Conservation (phyloP, 92 coral and sea anemone genomes). For the Muricea muricata region DNA sequence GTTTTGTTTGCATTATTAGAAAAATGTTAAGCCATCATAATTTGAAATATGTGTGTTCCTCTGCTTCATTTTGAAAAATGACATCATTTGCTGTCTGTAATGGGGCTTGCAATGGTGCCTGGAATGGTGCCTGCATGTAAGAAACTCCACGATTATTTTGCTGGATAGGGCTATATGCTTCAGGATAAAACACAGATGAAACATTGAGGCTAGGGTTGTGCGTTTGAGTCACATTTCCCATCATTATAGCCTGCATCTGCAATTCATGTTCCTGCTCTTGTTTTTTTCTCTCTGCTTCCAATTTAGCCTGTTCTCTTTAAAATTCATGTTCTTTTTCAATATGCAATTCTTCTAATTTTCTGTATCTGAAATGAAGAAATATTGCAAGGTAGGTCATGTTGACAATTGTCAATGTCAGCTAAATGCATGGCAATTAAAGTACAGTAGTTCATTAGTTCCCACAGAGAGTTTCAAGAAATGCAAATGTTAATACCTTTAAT, state of each 20-base stretch:
- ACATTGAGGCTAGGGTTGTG: slow-evolving; percentile 4
- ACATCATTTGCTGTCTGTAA: neutral
- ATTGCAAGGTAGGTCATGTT: neutral
- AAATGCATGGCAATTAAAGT: neutral
- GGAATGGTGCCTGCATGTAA: neutral
- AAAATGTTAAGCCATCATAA: slow-evolving; percentile 1
- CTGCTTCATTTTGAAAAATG: neutral
- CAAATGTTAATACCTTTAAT: too few relatives aligned
- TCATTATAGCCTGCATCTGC: neutral
- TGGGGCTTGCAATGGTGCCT: too few relatives aligned
- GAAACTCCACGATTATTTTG: neutral
- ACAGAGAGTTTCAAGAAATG: too few relatives aligned
- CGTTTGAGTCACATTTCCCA: neutral
- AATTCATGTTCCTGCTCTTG: slow-evolving; percentile 7
- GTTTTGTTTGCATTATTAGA: neutral
- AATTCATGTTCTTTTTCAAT: slow-evolving; percentile 1
- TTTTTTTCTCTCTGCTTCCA: slow-evolving; percentile 2
- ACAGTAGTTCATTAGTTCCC: too few relatives aligned
- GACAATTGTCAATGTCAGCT: neutral
- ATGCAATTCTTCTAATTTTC: neutral
- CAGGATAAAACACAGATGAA: neutral
- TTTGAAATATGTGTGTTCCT: neutral
- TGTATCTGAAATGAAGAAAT: slow-evolving; percentile 3
- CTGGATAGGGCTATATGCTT: neutral
- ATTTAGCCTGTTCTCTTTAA: neutral